Percentiles rank a stretch among this genome's conserved stretches.
phyloP scores from a whole-genome alignment of 2,888 invertebrate species.

The Protonemura montana region DNA sequence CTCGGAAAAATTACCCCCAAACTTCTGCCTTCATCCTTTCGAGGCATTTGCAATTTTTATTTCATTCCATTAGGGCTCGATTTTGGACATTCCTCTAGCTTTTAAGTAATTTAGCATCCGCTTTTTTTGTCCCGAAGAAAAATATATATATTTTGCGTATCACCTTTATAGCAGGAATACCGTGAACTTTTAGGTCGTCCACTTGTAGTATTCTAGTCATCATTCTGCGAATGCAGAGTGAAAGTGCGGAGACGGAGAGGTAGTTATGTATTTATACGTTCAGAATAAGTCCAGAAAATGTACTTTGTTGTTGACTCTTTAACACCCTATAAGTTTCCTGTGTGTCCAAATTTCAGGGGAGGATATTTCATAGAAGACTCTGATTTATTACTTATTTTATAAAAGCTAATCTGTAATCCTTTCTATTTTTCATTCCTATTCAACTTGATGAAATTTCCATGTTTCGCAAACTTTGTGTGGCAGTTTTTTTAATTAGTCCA shows the following conservation, averaged over 20 bases:
- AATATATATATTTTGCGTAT: neutral
- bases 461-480: conserved; percentile 37
- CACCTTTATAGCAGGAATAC: neutral
- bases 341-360: too few species aligned
- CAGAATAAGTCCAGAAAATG: neutral
- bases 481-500: conserved; percentile 42
- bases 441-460: conserved; percentile 39
- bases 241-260: neutral
- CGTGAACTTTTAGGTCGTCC: too few species aligned
- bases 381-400: conserved; percentile 31
- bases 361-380: neutral
- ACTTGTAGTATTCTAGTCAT: neutral
- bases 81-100: conserved; percentile 29
- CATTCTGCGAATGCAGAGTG: too few species aligned
- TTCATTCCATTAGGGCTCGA: neutral
- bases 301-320: neutral
- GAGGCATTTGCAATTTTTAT: neutral
- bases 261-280: neutral
- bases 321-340: too few species aligned
- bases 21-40: neutral
- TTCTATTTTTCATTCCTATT: conserved; percentile 28
- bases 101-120: conserved; percentile 25
- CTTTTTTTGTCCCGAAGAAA: neutral
- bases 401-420: conserved; percentile 29
- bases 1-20: neutral